These are phyloP conservation scores for Dromius quadrimaculatus DNA, from an alignment of 2,888 invertebrate species.

Conservation along the genomic window DNA sequence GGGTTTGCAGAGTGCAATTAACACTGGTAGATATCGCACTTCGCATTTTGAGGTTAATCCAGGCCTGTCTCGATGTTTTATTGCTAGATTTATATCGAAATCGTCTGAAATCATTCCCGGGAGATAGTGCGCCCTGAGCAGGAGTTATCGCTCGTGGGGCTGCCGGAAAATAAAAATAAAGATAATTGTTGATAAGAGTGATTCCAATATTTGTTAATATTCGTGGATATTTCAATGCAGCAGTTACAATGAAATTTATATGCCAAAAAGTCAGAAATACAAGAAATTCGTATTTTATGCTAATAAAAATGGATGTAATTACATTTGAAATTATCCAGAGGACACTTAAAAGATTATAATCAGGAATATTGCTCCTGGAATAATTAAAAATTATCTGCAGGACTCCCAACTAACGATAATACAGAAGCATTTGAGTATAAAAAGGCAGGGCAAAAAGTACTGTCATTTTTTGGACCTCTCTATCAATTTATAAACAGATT, in stretches of 20 bases:
- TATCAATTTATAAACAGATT: no score
- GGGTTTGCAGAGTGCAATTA: slow-evolving; percentile 35
- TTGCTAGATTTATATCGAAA: slow-evolving; percentile 57
- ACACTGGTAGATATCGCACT: slow-evolving; percentile 22
- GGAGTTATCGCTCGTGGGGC: slow-evolving; percentile 42
- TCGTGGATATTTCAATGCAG: no score
- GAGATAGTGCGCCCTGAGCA: slow-evolving; percentile 33
- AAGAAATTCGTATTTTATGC: no score
- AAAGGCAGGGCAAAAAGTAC: no score
- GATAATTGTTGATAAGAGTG: slow-evolving; percentile 46
- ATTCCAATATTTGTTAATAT: no score
- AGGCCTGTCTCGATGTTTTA: slow-evolving; percentile 56
- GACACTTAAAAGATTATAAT: slow-evolving; percentile 29
- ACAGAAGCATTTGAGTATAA: no score
- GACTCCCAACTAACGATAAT: no score
- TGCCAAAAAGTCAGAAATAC: no score
- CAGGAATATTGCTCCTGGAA: slow-evolving; percentile 41
- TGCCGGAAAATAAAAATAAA: slow-evolving; percentile 34
- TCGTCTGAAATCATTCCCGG: slow-evolving; percentile 52
- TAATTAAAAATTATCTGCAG: no score
- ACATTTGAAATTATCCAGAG: slow-evolving; percentile 44
- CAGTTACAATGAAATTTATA: no score
- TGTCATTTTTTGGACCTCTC: no score
- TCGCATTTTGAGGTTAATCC: slow-evolving; percentile 42
- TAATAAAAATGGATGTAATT: no score